These are phyloP conservation scores for Deilephila porcellus DNA, from an alignment of 2,888 invertebrate species.

Conservation along the genomic window DNA sequence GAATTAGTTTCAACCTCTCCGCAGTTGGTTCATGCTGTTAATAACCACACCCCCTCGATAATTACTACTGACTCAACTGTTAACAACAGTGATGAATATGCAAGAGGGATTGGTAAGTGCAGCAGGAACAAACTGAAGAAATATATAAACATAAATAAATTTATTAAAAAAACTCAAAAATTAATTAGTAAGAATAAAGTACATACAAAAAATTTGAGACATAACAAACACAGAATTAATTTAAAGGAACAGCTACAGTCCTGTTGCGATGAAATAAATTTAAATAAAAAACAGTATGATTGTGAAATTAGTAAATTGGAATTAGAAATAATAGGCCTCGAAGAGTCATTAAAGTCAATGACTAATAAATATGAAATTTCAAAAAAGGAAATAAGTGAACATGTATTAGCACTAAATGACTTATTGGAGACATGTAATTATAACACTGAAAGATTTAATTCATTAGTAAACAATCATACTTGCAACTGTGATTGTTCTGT, in stretches of 20 bases:
- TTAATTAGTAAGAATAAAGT: background rate
- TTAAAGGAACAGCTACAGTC: background rate
- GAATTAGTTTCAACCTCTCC: background rate
- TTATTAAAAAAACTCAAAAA: background rate
- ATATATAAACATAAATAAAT: background rate
- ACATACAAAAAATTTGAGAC: background rate
- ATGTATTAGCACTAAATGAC: background rate
- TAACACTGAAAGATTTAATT: background rate
- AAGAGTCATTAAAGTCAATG: too few relatives aligned
- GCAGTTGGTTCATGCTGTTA: constrained; percentile 8
- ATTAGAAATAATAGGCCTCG: background rate
- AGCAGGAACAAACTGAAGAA: background rate
- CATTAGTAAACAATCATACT: background rate
- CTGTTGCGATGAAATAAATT: background rate
- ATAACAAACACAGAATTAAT: background rate
- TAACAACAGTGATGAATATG: background rate
- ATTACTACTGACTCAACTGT: background rate
- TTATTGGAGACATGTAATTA: background rate
- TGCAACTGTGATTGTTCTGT: background rate
- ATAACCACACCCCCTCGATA: background rate
- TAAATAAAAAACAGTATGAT: background rate
- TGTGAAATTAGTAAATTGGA: background rate
- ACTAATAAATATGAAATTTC: too few relatives aligned
- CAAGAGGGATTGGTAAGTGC: background rate
- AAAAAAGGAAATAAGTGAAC: too few relatives aligned